These are phyloP conservation scores for Strigamia maritima DNA, from an alignment of 2,888 invertebrate genomes.

Conservation along the genomic window DNA sequence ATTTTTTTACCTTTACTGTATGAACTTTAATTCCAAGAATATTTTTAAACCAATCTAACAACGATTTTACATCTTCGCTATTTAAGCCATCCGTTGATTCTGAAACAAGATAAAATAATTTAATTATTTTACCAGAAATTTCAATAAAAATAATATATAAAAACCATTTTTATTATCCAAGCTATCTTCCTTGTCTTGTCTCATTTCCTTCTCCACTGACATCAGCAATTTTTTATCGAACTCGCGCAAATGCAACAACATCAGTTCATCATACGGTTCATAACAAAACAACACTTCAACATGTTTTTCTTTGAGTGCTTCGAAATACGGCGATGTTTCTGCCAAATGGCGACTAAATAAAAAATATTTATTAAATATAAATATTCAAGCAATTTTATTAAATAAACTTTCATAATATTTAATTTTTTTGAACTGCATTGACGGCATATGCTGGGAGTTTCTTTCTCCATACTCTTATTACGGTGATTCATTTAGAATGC, in stretches of 20 bases:
- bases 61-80: constrained; percentile 70
- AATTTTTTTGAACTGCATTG: not conserved
- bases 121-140: not conserved
- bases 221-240: constrained; percentile 73
- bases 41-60: constrained; percentile 74
- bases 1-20: constrained; percentile 62
- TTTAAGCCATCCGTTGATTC: constrained; percentile 68
- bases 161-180: constrained; percentile 17
- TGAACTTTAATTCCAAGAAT: constrained; percentile 75
- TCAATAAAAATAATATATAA: not conserved
- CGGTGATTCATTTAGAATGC: not conserved
- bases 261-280: constrained; percentile 95
- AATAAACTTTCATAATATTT: too few species aligned
- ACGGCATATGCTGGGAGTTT: not conserved
- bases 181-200: constrained; percentile 61
- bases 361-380: not conserved
- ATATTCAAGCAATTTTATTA: not conserved
- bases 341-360: constrained; percentile 76
- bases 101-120: constrained; percentile 46
- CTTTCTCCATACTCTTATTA: not conserved
- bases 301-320: constrained; percentile 80
- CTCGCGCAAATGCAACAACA: constrained; percentile 80
- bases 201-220: constrained; percentile 92
- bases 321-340: constrained; percentile 91
- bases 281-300: constrained; percentile 92